Evolutionary conservation across 2,888 invertebrate genomes (phyloP), one percentile per base, ranked within the genome.

Genomic region (Pseudococcus viburni): DNA sequence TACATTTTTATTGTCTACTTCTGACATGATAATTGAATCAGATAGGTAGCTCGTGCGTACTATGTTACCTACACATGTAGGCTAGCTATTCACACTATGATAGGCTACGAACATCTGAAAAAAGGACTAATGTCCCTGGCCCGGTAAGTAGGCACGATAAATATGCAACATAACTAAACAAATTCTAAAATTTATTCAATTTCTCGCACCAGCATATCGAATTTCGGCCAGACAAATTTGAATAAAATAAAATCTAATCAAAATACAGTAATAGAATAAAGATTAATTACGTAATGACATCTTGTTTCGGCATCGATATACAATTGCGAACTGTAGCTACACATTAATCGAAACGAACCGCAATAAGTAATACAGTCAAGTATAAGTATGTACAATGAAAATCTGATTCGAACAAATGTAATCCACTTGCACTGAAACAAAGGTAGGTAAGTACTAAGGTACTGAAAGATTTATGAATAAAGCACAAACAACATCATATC

Each of bases 221-320:
- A 42, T 42, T 42, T 42, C 5, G 42, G 5, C 42, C 6, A 42
- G 12, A 15, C n/a, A 55, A n/a, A 55, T 59, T 12, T 5, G 17
- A n/a, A n/a, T 6, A 59, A 59, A 19, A n/a, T n/a, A n/a, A 59
- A 59, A 9, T 6, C 9, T 0, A 42, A 42, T 9, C 6, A 59
- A n/a, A 59, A 59, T 59, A 15, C 12, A 59, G 7, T 59, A 51
- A 51, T 59, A 59, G 59, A 64, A 64, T 64, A 64, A 64, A 64
- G 9, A 64, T 22, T 64, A 64, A 64, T 64, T 64, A 64, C 64
- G 64, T 22, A 64, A 64, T 22, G 9, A 22, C 64, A 0, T 22
- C 64, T 64, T 22, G 64, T 64, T 64, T 64, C 64, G 7, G 22
- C 64, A 64, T 64, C 64, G 64, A 64, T 64, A 11, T 22, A 64